Conservation (phyloP, 2,888 invertebrate species). For the Siphonodentalium dalli region DNA sequence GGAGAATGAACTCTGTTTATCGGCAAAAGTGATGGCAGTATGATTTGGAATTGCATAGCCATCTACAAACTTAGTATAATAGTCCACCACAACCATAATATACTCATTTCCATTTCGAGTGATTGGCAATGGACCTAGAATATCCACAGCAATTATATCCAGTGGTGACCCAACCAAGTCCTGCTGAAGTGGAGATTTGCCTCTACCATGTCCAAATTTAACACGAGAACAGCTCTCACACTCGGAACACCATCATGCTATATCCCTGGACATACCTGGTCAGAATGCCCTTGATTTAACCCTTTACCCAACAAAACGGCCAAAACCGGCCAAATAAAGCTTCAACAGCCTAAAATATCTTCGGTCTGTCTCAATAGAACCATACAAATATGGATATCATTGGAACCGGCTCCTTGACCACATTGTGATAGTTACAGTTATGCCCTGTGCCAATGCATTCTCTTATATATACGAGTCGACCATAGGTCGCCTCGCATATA, state of each 20-base stretch:
- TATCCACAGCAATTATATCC: conserved; percentile 7
- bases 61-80: conserved; percentile 20
- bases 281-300: background rate
- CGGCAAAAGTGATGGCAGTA: conserved; percentile 17
- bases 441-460: too few species aligned
- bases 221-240: background rate
- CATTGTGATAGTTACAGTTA: too few species aligned
- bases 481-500: too few species aligned
- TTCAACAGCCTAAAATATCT: too few species aligned
- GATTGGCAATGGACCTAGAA: conserved; percentile 5
- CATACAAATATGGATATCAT: too few species aligned
- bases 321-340: too few species aligned
- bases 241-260: conserved; percentile 2
- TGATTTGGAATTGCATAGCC: conserved; percentile 22
- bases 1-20: conserved; percentile 8
- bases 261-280: too few species aligned
- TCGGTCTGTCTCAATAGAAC: too few species aligned
- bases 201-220: background rate
- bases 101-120: conserved; percentile 11
- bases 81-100: conserved; percentile 20
- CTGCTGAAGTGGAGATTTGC: background rate
- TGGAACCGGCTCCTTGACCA: too few species aligned
- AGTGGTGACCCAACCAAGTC: conserved; percentile 1
- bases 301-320: too few species aligned
- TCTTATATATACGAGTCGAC: too few species aligned